Conservation (phyloP, 2,888 invertebrate genomes). For the Cosmia trapezina region DNA sequence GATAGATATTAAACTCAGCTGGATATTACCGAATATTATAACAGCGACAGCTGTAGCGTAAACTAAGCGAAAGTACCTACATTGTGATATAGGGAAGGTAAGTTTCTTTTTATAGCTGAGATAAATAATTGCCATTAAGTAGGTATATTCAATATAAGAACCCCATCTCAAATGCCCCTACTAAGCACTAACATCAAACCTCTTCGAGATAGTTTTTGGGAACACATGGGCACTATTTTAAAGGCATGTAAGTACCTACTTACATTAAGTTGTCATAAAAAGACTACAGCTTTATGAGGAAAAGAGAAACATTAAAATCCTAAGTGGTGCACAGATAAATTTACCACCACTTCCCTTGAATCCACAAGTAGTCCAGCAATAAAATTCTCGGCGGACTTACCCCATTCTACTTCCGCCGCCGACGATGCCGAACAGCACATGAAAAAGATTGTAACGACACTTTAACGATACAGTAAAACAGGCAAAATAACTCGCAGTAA, state of each 20-base stretch:
- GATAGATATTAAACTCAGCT: slow-evolving; percentile 81
- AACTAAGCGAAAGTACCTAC: slow-evolving; percentile 63
- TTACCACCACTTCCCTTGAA: slow-evolving; percentile 75
- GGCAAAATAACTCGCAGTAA: slow-evolving; percentile 76
- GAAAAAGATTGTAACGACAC: slow-evolving; percentile 87
- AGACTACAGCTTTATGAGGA: slow-evolving; percentile 70
- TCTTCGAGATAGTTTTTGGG: slow-evolving; percentile 33
- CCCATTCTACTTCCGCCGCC: slow-evolving; percentile 89
- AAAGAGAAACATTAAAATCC: slow-evolving; percentile 69
- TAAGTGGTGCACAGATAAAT: slow-evolving; percentile 71
- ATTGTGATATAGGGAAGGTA: slow-evolving; percentile 9
- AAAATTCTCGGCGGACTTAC: slow-evolving; percentile 85
- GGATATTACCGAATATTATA: slow-evolving; percentile 77
- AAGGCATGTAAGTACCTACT: slow-evolving; percentile 34
- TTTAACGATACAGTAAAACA: slow-evolving; percentile 86
- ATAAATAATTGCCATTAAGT: slow-evolving; percentile 1
- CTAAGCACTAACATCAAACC: slow-evolving; percentile 24
- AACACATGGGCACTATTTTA: slow-evolving; percentile 49
- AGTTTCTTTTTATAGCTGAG: slow-evolving; percentile 7
- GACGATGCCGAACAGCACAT: slow-evolving; percentile 83
- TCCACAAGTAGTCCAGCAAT: slow-evolving; percentile 83
- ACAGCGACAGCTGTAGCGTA: slow-evolving; percentile 79
- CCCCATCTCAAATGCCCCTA: slow-evolving; percentile 4
- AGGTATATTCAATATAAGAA: slow-evolving; percentile 2
- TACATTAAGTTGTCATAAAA: slow-evolving; percentile 70